phyloP scores from a whole-genome alignment of 2,888 invertebrate genomes.

The Agrotis segetum region DNA sequence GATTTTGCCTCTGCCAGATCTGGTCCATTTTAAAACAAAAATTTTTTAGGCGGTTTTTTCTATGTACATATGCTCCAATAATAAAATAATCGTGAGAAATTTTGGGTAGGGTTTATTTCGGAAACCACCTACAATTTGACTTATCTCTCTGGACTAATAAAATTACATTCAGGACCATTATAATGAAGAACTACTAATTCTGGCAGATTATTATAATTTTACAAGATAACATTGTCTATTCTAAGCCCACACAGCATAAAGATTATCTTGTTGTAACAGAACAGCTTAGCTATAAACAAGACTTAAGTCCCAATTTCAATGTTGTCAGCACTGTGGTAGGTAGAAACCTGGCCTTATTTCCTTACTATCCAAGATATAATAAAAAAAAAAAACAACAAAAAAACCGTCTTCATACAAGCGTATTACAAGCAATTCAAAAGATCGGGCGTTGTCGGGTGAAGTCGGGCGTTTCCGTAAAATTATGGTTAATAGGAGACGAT shows the following conservation, averaged over 20 bases:
- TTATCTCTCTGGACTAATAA: too few relatives aligned
- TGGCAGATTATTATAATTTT: conserved; percentile 2
- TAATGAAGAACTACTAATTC: background rate
- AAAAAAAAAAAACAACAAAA: conserved; percentile 49
- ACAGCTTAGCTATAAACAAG: conserved; percentile 33
- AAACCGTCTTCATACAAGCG: conserved; percentile 51
- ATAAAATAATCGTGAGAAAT: background rate
- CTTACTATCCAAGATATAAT: conserved; percentile 23
- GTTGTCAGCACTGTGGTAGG: conserved; percentile 48
- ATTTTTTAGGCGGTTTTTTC: too few relatives aligned
- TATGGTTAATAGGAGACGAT: conserved; percentile 77
- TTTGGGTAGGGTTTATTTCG: background rate
- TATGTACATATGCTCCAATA: too few relatives aligned
- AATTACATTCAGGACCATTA: background rate
- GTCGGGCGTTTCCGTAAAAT: conserved; percentile 76
- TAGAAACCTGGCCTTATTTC: conserved; percentile 36
- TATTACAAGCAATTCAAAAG: conserved; percentile 66
- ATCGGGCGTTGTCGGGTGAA: conserved; percentile 63
- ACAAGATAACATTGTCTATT: conserved; percentile 1
- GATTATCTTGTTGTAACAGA: conserved; percentile 9
- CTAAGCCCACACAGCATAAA: conserved; percentile 12
- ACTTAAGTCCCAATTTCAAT: conserved; percentile 16
- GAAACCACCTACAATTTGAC: too few relatives aligned
- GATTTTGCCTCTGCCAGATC: too few relatives aligned
- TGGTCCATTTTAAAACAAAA: too few relatives aligned